Conservation (phyloP, 2,113 vertebrate genomes). For the Tinamus guttatus region DNA sequence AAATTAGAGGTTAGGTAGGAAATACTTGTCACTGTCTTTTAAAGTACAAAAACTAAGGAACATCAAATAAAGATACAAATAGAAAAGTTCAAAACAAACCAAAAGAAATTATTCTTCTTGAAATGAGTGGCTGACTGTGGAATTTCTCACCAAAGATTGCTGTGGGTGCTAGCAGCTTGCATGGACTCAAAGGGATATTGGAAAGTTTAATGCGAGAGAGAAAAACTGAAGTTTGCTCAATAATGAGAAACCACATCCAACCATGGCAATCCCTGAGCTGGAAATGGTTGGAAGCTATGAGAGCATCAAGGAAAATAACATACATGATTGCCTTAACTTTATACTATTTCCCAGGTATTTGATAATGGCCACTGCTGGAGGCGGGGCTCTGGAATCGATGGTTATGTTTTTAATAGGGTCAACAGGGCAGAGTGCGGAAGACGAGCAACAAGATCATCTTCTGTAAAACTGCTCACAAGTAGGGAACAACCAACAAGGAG, state of each 20-base stretch:
- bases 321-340: not conserved
- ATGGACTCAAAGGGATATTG: not conserved
- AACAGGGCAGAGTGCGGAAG: not conserved
- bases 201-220: not conserved
- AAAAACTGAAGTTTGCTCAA: not conserved
- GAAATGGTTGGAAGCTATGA: not conserved
- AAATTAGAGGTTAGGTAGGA: not conserved
- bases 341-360: not conserved
- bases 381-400: not conserved
- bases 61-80: not conserved
- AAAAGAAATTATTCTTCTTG: not conserved
- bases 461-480: not conserved
- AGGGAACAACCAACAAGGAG: not conserved
- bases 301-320: not conserved
- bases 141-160: not conserved
- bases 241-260: not conserved
- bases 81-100: not conserved
- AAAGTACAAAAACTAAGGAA: not conserved
- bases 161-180: not conserved
- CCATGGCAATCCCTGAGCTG: not conserved
- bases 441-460: not conserved
- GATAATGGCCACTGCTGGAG: not conserved
- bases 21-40: not conserved
- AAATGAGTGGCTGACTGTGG: not conserved
- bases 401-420: not conserved